Conservation (phyloP, 2,797 vertebrate genomes). For the Gymnoscopelus braueri region DNA sequence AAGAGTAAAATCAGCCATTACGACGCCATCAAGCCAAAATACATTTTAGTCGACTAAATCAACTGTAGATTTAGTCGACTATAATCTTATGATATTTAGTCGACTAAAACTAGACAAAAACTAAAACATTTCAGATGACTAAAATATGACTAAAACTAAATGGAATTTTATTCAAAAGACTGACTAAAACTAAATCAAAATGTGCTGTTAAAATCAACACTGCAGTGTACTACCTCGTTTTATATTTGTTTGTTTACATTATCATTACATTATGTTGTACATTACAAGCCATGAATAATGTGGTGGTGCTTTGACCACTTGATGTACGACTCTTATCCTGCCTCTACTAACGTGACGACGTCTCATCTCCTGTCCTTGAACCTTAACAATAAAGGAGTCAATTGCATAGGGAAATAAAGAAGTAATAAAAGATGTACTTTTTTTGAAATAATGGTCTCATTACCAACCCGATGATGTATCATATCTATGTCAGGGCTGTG, state of each 20-base stretch:
- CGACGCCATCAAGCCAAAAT: no score
- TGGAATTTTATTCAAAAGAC: no score
- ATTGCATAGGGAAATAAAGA: slow-evolving; percentile 34
- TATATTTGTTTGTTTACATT: slow-evolving; percentile 7
- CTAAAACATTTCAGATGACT: no score
- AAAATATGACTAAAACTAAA: no score
- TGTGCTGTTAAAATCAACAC: no score
- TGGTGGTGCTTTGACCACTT: slow-evolving; percentile 5
- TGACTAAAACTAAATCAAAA: no score
- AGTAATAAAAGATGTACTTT: slow-evolving; percentile 45
- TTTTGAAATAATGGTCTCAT: slow-evolving; percentile 47
- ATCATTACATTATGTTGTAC: not conserved
- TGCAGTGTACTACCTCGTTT: not conserved
- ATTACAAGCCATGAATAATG: slow-evolving; percentile 10
- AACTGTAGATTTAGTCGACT: no score
- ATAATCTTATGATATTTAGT: no score
- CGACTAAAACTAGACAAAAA: no score
- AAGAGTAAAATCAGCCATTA: no score
- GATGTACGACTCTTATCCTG: not conserved
- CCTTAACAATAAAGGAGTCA: slow-evolving; percentile 39
- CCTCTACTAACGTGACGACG: slow-evolving; percentile 22
- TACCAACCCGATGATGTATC: slow-evolving; percentile 42
- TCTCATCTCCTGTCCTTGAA: slow-evolving; percentile 22
- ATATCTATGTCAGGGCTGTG: slow-evolving; percentile 39
- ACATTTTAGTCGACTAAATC: no score